Evolutionary conservation across 2,888 invertebrate genomes (phyloP).

Genomic region (Romanomermis culicivorax): DNA sequence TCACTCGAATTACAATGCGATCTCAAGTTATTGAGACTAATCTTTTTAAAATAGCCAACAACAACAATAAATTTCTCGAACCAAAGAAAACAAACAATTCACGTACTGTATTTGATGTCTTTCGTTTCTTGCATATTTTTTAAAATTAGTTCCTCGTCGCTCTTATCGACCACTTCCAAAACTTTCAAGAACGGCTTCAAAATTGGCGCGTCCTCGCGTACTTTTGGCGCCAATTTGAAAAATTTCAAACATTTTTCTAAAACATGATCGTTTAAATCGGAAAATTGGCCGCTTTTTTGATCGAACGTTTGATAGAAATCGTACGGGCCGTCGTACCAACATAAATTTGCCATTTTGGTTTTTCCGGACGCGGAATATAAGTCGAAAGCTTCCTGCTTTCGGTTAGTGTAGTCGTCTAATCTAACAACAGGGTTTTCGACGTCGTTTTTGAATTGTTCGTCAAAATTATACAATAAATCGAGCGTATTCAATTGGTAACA

Average conservation of each 20-base stretch:
- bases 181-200: background rate
- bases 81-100: too few species aligned
- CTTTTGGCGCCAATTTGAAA: background rate
- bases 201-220: background rate
- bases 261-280: background rate
- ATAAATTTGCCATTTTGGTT: background rate
- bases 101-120: background rate
- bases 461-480: background rate
- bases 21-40: too few species aligned
- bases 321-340: slow-evolving; percentile 2
- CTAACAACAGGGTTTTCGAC: too few species aligned
- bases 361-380: too few species aligned
- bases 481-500: slow-evolving; percentile 60
- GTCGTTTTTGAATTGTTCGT: too few species aligned
- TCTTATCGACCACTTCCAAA: background rate
- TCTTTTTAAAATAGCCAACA: too few species aligned
- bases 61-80: too few species aligned
- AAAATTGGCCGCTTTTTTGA: background rate
- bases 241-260: background rate
- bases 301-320: background rate
- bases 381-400: too few species aligned
- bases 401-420: background rate
- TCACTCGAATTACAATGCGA: too few species aligned
- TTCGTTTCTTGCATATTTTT: background rate
- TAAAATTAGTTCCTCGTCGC: background rate